A percentile compares a stretch with the other conserved stretches of the same genome.
phyloP scores from a whole-genome alignment of 2,888 invertebrate genomes.

The Eucriotettix oculatus region DNA sequence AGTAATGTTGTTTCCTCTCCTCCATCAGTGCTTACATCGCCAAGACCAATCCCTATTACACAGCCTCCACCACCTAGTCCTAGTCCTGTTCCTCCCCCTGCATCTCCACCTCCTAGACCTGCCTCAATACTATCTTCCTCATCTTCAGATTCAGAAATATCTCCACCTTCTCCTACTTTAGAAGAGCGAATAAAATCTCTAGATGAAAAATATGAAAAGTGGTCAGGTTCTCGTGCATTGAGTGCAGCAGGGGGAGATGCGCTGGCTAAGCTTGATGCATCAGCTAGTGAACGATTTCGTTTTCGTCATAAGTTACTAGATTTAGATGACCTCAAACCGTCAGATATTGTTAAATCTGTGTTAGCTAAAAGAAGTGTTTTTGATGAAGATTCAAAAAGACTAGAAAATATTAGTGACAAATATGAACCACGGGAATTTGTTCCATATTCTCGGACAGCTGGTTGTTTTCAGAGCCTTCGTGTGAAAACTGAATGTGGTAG shows the following conservation, averaged over 20 bases:
- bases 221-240: constrained; percentile 54
- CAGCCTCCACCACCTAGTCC: constrained; percentile 28
- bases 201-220: constrained; percentile 85
- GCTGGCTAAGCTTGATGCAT: constrained; percentile 32
- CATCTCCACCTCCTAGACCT: constrained; percentile 38
- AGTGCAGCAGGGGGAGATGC: constrained; percentile 38
- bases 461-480: constrained; percentile 9
- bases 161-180: constrained; percentile 49
- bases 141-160: constrained; percentile 49
- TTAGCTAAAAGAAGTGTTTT: constrained; percentile 86
- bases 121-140: constrained; percentile 57
- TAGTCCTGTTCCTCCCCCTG: constrained; percentile 31
- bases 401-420: constrained; percentile 74
- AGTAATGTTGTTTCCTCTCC: not conserved
- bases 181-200: constrained; percentile 84
- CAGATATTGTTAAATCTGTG: constrained; percentile 83
- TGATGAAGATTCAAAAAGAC: constrained; percentile 85
- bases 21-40: constrained; percentile 13
- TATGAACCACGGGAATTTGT: constrained; percentile 49
- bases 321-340: constrained; percentile 73
- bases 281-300: constrained; percentile 35
- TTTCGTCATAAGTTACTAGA: constrained; percentile 60
- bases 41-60: constrained; percentile 25
- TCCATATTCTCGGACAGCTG: constrained; percentile 10
- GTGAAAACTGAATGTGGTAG: constrained; percentile 14